A percentile compares a stretch with the other conserved stretches of the same genome.
Evolutionary conservation across 2,888 invertebrate genomes (phyloP).

Genomic region (Portevinia maculata): DNA sequence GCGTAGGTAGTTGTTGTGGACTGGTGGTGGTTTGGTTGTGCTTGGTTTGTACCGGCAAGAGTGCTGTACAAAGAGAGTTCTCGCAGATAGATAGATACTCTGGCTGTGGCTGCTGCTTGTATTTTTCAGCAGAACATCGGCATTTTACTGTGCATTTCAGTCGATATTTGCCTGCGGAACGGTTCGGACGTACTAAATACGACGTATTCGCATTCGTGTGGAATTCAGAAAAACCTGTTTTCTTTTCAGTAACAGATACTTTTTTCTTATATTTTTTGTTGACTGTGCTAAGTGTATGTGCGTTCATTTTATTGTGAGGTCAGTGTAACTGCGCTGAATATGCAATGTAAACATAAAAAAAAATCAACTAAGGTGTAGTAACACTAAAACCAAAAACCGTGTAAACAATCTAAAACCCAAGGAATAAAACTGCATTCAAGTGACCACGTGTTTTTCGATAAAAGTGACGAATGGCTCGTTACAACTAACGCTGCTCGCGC

Average conservation of each 20-base stretch:
- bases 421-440: slow-evolving; percentile 53
- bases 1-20: slow-evolving; percentile 10
- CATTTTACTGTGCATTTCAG: slow-evolving; percentile 50
- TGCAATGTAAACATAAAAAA: slow-evolving; percentile 56
- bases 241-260: slow-evolving; percentile 32
- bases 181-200: slow-evolving; percentile 39
- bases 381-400: not conserved
- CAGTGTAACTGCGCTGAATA: slow-evolving; percentile 31
- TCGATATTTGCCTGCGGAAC: slow-evolving; percentile 66
- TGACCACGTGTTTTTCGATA: slow-evolving; percentile 61
- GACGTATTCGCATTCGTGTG: not conserved
- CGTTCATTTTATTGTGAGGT: not conserved
- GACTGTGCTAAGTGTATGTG: slow-evolving; percentile 14
- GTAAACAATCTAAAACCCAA: too few relatives aligned
- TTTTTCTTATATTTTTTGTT: slow-evolving; percentile 12
- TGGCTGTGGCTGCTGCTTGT: not conserved
- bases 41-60: not conserved
- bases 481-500: slow-evolving; percentile 47
- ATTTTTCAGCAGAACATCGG: slow-evolving; percentile 36
- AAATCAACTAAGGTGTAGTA: slow-evolving; percentile 1
- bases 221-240: slow-evolving; percentile 9
- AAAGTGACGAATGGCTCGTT: slow-evolving; percentile 33
- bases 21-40: slow-evolving; percentile 12
- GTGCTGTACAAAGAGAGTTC: slow-evolving; percentile 42
- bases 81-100: slow-evolving; percentile 16